These are phyloP conservation scores for Pseudois nayaur DNA, from an alignment of 2,113 vertebrate genomes.

Conservation along the genomic window DNA sequence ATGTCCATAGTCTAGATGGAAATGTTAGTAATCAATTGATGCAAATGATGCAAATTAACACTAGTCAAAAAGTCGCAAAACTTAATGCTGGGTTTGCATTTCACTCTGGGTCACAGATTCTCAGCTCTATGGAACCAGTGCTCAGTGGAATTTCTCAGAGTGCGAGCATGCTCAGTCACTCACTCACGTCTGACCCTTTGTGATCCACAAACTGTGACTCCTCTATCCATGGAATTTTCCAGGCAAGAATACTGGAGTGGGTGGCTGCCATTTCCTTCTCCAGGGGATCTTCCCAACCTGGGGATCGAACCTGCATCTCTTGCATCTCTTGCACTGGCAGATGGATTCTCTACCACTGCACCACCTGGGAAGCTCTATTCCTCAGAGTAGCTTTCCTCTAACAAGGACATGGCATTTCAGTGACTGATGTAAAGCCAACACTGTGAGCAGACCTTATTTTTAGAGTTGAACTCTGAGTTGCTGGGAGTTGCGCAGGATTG, in stretches of 20 bases:
- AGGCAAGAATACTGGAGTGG: neutral
- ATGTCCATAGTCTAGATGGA: neutral
- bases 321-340: neutral
- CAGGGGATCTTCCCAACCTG: neutral
- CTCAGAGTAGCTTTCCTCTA: neutral
- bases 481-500: conserved; percentile 54
- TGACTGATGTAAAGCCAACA: neutral
- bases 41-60: neutral
- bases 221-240: neutral
- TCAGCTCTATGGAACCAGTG: neutral
- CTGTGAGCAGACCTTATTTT: conserved; percentile 1
- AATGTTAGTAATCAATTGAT: neutral
- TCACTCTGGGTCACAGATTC: neutral
- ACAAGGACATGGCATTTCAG: neutral
- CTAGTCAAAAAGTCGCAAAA: neutral
- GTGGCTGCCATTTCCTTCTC: neutral
- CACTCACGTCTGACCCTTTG: neutral
- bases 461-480: conserved; percentile 69
- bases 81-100: neutral
- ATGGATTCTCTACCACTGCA: neutral
- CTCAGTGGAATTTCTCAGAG: neutral
- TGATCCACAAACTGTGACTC: neutral
- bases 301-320: neutral
- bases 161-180: neutral
- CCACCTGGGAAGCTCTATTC: neutral